A percentile compares a stretch with the other conserved stretches of the same genome.
Conservation (phyloP, 2,888 invertebrate species). For the Rhamnusium bicolor region DNA sequence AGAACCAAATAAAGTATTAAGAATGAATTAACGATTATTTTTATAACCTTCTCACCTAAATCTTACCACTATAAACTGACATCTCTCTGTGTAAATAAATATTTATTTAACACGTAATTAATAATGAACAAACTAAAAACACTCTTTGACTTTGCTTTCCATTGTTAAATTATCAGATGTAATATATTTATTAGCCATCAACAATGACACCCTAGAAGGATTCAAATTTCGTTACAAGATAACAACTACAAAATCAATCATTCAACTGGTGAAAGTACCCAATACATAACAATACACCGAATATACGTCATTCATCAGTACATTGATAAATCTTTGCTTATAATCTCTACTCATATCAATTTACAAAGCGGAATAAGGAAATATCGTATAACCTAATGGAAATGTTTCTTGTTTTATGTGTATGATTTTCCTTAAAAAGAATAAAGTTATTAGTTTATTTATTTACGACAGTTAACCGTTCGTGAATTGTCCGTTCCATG, state of each 20-base stretch:
- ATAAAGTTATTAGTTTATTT: too few relatives aligned
- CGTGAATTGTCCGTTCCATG: too few relatives aligned
- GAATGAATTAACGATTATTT: neutral
- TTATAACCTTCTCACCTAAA: neutral
- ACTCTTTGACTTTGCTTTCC: neutral
- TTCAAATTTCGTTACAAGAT: neutral
- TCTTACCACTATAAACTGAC: neutral
- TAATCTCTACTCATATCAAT: neutral
- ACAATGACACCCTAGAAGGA: neutral
- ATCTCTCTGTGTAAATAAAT: neutral
- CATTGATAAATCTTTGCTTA: neutral
- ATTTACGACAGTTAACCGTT: too few relatives aligned
- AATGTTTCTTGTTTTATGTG: too few relatives aligned
- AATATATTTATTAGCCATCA: neutral
- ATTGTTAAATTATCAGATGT: neutral
- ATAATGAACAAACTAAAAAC: neutral
- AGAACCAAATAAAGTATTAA: neutral
- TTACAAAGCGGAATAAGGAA: neutral
- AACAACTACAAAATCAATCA: neutral
- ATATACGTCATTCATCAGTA: neutral
- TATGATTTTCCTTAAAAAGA: too few relatives aligned
- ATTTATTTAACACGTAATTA: neutral
- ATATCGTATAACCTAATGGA: too few relatives aligned
- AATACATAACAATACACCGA: neutral
- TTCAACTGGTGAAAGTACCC: neutral